Evolutionary conservation across 2,797 vertebrate species (phyloP), one percentile per base, ranked within the genome.

Genomic region (Clarias laeviceps): DNA sequence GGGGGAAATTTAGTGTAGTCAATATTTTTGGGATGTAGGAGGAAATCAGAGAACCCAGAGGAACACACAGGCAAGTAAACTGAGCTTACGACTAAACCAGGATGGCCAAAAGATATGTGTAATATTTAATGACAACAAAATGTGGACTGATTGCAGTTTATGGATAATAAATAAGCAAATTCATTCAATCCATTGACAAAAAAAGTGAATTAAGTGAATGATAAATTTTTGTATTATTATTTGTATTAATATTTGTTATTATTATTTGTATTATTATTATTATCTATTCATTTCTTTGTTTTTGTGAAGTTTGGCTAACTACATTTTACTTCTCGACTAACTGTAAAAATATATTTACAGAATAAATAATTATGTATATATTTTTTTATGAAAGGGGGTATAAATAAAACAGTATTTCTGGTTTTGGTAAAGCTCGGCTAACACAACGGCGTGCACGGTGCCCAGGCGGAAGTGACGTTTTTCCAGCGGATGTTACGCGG

Each of bases 391-490:
- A 50, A 50, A 50, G 45, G 11, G 11, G 45, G 2, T 12, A 11
- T 12, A 50, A 50, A 50, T 50, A 45, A 45, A 50, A 50, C 11
- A 50, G 11, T 24, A 22, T 17, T 62, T 62, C 8, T 5, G 0
- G 7, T 9, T 24, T 62, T n/a, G 61, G 20, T 62, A 8, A 62
- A 24, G 22, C 12, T 66, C 14, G 3, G 14, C 29, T 15, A 6
- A 68, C 20, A 12, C 17, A 4, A 62, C 18, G 3, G 32, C 32
- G 2, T 24, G 9, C 14, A 0, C 18, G 8, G 32, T 37, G 11
- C 9, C 14, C 5, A 7, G 22, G 27, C 61, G 88, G 89, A 90
- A 80, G 50, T 90, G 88, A 90, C 83, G 81, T 37, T 0, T 8
- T 0, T 1, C 1, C 20, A 11, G 0, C 77, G 90, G 90, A 90